Evolutionary conservation across 2,113 vertebrate species (phyloP).

Genomic region (Ciconia stormi): DNA sequence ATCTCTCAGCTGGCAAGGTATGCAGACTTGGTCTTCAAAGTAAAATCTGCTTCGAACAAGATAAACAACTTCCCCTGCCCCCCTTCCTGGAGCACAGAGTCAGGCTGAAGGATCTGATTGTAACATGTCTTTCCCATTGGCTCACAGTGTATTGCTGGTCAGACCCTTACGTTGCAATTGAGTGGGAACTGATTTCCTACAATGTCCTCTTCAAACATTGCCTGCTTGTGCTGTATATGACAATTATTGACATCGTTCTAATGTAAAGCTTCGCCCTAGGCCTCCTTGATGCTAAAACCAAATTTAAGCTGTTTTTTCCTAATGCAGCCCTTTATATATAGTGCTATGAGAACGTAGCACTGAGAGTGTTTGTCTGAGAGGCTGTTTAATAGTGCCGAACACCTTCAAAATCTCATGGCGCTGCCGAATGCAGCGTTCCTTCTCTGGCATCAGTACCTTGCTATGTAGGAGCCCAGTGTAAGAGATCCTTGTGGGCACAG

Average conservation of each 20-base stretch:
- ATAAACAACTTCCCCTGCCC: not conserved
- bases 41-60: not conserved
- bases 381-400: not conserved
- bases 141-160: not conserved
- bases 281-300: not conserved
- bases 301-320: not conserved
- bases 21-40: not conserved
- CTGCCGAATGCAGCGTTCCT: not conserved
- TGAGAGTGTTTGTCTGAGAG: not conserved
- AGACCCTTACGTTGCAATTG: not conserved
- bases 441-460: not conserved
- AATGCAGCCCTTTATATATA: not conserved
- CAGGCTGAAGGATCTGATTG: not conserved
- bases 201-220: not conserved
- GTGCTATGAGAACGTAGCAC: not conserved
- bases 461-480: not conserved
- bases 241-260: not conserved
- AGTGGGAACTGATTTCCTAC: not conserved
- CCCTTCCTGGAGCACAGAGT: not conserved
- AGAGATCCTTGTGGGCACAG: not conserved
- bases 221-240: not conserved
- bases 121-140: not conserved
- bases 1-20: conserved; percentile 85
- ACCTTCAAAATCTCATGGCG: not conserved
- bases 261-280: not conserved